phyloP scores from a whole-genome alignment of 2,113 vertebrate genomes.

The human (Homo sapiens) region GRCh38 chr14:19948001-19948500 shows the following conservation, averaged over 20 bases:
- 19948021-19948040: too few relatives aligned
- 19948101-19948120: too few relatives aligned
- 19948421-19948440: not conserved
- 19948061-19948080: too few relatives aligned
- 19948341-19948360: not conserved
- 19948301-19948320: not conserved
- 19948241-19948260: not conserved
- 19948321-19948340: not conserved
- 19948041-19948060: too few relatives aligned
- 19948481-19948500: not conserved
- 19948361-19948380: not conserved
- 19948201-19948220: too few relatives aligned
- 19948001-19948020: too few relatives aligned
- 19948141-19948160: too few relatives aligned
- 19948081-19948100: too few relatives aligned
- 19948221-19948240: not conserved
- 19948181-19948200: too few relatives aligned
- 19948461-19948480: not conserved
- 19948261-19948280: not conserved
- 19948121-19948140: too few relatives aligned
- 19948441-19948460: not conserved
- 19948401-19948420: not conserved
- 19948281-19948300: not conserved
- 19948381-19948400: not conserved
- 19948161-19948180: too few relatives aligned